A percentile compares a stretch with the other conserved stretches of the same genome.
Conservation (phyloP, 2,888 invertebrate genomes). For the Endotricha flammealis region DNA sequence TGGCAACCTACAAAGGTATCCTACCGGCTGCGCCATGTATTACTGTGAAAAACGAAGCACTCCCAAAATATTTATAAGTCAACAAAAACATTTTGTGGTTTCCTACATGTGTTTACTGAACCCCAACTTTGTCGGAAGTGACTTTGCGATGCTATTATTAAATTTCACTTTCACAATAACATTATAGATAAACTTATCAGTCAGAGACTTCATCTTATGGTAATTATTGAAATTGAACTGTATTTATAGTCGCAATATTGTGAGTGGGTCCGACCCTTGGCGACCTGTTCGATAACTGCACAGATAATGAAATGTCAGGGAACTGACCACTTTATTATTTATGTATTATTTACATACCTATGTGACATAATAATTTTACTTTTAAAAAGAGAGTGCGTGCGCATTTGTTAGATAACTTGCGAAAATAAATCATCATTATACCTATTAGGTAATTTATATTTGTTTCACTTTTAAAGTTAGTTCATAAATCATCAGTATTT, state of each 20-base stretch:
- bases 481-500: too few species aligned
- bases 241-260: constrained; percentile 66
- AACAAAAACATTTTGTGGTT: too few species aligned
- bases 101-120: too few species aligned
- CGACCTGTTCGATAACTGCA: constrained; percentile 50
- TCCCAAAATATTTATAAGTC: background rate
- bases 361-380: constrained; percentile 4
- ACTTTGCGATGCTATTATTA: constrained; percentile 46
- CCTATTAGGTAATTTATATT: too few species aligned
- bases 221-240: constrained; percentile 72
- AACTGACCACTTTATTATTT: constrained; percentile 62
- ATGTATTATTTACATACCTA: constrained; percentile 44
- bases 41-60: too few species aligned
- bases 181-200: constrained; percentile 63
- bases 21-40: too few species aligned
- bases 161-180: constrained; percentile 53
- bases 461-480: too few species aligned
- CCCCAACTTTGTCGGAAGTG: constrained; percentile 62
- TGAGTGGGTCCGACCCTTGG: constrained; percentile 46
- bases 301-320: constrained; percentile 57
- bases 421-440: too few species aligned
- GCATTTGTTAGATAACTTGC: too few species aligned
- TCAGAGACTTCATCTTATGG: constrained; percentile 67
- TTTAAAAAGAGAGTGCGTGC: too few species aligned
- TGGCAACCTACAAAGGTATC: too few species aligned